Base-by-base conservation (phyloP, 1,140 invertebrate genomes). In the Meloidogyne chitwoodi region DNA sequence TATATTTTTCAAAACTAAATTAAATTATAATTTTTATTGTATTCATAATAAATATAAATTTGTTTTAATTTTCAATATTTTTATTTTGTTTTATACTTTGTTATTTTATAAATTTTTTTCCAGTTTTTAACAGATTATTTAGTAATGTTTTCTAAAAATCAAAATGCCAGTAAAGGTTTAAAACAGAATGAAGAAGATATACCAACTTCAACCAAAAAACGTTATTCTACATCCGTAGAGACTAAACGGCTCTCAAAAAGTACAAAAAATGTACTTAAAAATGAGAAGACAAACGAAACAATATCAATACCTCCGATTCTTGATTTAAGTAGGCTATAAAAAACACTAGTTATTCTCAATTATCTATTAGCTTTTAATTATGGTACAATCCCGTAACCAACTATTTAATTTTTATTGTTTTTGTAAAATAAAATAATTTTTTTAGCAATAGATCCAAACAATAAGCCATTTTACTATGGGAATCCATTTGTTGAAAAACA, bases 401-500 rank as follows among this genome's bases (percentile, higher is more conserved):
- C n/a, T n/a, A n/a, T n/a, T n/a, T n/a, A n/a, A n/a, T n/a, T n/a
- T n/a, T n/a, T n/a, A n/a, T n/a, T n/a, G n/a, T n/a, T n/a, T n/a
- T n/a, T n/a, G n/a, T n/a, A n/a, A n/a, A n/a, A n/a, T n/a, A n/a
- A n/a, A 61, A 64, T 8, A 64, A 6, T 26, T 8, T 56, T 56
- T 56, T 56, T 8, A 56, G 48, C 48, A 8, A n/a, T 6, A 8
- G 75, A 38, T 63, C 44, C 69, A 3, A 38, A 75, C 19, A 27
- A n/a, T 10, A 68, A 71, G 16, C 29, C 65, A 14, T 76, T 76
- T 27, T 67, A 61, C 27, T 73, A 76, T 38, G 96, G 96, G 2
- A 99, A 98, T 90, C 95, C 95, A 12, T 92, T 93, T 85, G 94
- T 97, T 10, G 96, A 99, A 90, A 91, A 94, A 38, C 96, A 94